Percentiles rank a stretch among this genome's conserved stretches.
phyloP scores from a whole-genome alignment of 2,113 vertebrate species.

The Panthera uncia region DNA sequence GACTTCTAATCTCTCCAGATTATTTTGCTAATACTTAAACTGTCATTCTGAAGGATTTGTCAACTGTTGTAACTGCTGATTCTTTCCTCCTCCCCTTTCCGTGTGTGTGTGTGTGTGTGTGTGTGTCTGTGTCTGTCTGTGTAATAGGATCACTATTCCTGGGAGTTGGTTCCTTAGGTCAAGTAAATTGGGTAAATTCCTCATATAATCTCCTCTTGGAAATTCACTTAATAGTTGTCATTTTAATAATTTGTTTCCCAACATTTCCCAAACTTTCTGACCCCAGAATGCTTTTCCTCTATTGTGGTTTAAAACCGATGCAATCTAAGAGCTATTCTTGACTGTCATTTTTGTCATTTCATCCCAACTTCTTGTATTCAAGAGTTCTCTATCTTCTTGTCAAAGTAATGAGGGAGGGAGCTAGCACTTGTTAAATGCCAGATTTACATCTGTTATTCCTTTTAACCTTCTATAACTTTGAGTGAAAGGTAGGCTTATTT shows the following conservation, averaged over 20 bases:
- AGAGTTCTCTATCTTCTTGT: neutral
- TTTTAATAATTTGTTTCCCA: conserved; percentile 43
- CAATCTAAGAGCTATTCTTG: neutral
- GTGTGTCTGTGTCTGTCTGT: neutral
- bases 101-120: neutral
- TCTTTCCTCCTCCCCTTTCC: accelerated
- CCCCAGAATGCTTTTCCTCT: neutral
- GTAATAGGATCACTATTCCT: neutral
- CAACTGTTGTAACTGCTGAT: neutral
- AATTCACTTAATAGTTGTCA: conserved; percentile 15
- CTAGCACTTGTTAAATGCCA: neutral
- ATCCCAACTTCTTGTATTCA: neutral
- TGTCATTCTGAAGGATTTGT: conserved; percentile 32
- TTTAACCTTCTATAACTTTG: neutral
- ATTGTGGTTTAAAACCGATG: neutral
- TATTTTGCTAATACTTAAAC: neutral
- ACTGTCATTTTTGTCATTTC: conserved; percentile 3
- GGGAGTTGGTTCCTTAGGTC: neutral
- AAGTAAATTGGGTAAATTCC: neutral
- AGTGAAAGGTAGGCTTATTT: neutral
- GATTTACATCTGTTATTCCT: neutral
- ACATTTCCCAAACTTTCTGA: conserved; percentile 17
- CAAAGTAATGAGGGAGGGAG: neutral
- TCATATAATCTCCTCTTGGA: conserved; percentile 2
- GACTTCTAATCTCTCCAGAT: neutral